Evolutionary conservation across 2,888 invertebrate genomes (phyloP).

Genomic region (Microdon myrmicae): DNA sequence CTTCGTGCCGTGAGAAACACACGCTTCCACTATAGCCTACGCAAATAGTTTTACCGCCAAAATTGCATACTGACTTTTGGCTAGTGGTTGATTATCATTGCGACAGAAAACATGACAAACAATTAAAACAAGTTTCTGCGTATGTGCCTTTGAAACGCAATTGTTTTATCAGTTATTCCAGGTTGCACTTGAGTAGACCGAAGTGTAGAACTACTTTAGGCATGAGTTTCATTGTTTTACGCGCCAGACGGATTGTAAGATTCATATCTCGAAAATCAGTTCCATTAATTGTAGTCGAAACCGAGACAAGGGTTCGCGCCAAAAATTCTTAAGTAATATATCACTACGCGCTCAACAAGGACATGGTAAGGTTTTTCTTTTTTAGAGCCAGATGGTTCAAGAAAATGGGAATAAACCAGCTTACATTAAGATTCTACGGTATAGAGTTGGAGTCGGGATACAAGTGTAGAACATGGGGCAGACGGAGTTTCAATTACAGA

Average conservation of each 20-base stretch:
- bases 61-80: slow-evolving; percentile 17
- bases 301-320: slow-evolving; percentile 5
- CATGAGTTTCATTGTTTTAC: too few species aligned
- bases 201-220: too few species aligned
- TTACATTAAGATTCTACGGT: neutral
- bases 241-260: slow-evolving; percentile 34
- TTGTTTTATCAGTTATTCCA: neutral
- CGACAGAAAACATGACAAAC: too few species aligned
- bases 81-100: slow-evolving; percentile 12
- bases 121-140: neutral
- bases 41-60: slow-evolving; percentile 39
- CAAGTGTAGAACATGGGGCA: slow-evolving; percentile 8
- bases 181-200: too few species aligned
- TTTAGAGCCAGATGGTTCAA: slow-evolving; percentile 29
- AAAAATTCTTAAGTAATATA: slow-evolving; percentile 2
- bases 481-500: slow-evolving; percentile 20
- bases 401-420: slow-evolving; percentile 15
- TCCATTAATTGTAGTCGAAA: neutral
- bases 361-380: neutral
- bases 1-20: slow-evolving; percentile 32
- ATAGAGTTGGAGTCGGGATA: neutral
- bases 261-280: slow-evolving; percentile 25
- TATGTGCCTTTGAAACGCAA: neutral
- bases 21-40: neutral
- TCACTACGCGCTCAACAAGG: slow-evolving; percentile 17